Base-by-base conservation (phyloP, 2,113 vertebrate species). In the Phrynosoma platyrhinos region DNA sequence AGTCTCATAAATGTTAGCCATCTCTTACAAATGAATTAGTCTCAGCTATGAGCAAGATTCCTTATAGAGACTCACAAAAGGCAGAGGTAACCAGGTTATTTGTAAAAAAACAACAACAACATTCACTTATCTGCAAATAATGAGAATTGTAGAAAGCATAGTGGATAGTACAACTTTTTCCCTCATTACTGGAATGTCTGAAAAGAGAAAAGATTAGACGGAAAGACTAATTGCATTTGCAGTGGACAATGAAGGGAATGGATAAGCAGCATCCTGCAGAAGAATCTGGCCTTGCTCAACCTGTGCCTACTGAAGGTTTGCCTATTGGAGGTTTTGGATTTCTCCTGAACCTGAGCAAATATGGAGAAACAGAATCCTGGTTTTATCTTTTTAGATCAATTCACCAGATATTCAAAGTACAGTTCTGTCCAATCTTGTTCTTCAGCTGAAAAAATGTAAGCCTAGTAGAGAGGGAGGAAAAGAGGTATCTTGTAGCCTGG, bases 1-100 rank as follows among this genome's bases (percentile, higher is more conserved):
- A 96, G 95, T 64, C 92, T 93, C 92, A 83, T 81, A 87, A 93
- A 79, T 79, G 91, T 90, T 93, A 94, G 92, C 89, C 2, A 7
- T 30, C 66, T 18, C 30, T 52, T 77, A 32, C 47, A 58, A 72
- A n/a, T n/a, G n/a, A n/a, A n/a, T 55, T 79, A 72, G 52, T 47
- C 66, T 4, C 13, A 58, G 64, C 14, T 20, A 18, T 72, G 52
- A 72, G 40, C 32, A 23, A 87, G 68, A 23, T 55, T 58, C 25
- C 52, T 72, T 72, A 32, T 27, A 55, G n/a, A 52, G 27, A 9
- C 68, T 53, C 66, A 68, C 66, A 5, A 27, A 68, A 68, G 5
- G 66, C 66, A 68, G 18, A 68, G 66, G 66, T 68, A 68, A 23
- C 66, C 25, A 27, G 20, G 66, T 25, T 68, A 36, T 36, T 36